Evolutionary conservation across 2,797 vertebrate genomes (phyloP), one percentile per base, ranked within the genome.

Genomic region (Ctenopoma multispine): DNA sequence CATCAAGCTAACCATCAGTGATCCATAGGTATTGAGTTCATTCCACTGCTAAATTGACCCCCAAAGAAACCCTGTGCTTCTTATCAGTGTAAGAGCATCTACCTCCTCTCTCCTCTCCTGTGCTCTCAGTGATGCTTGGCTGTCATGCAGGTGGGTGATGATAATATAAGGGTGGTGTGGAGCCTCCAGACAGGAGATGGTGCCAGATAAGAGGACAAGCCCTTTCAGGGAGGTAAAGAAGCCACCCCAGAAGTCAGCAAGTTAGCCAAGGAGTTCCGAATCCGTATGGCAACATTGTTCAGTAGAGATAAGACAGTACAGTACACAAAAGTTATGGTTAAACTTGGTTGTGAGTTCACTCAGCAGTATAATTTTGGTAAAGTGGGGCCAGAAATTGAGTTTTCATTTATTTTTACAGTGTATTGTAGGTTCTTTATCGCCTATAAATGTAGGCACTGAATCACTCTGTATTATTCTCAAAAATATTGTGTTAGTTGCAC

Each of bases 131-230:
- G 86, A 80, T 78, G 90, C 90, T 87, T 80, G 83, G 86, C 88
- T 89, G 91, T 71, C 90, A 92, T 94, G 94, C 94, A 93, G 94
- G 94, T 93, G 90, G 89, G 86, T 70, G 89, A 83, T 88, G 85
- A 92, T 90, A 90, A 91, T 90, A 94, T 93, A 74, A 93, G 91
- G 94, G 94, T 85, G 60, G 88, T 79, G 84, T 76, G 73, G 89
- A 72, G 82, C 89, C 76, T 81, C 85, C 92, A 93, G 94, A 94
- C 91, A 87, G 72, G 79, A 81, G 94, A 95, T 94, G 93, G 91
- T 93, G 94, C 93, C 93, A 92, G 93, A 95, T 94, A 94, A 93
- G 88, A 87, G 77, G 72, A 47, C 61, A 50, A 43, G 71, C 61
- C 67, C 85, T 84, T 69, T 88, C 87, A 88, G 92, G 93, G 87